phyloP scores from a whole-genome alignment of 2,797 vertebrate genomes.

The Ambastaia sidthimunki region DNA sequence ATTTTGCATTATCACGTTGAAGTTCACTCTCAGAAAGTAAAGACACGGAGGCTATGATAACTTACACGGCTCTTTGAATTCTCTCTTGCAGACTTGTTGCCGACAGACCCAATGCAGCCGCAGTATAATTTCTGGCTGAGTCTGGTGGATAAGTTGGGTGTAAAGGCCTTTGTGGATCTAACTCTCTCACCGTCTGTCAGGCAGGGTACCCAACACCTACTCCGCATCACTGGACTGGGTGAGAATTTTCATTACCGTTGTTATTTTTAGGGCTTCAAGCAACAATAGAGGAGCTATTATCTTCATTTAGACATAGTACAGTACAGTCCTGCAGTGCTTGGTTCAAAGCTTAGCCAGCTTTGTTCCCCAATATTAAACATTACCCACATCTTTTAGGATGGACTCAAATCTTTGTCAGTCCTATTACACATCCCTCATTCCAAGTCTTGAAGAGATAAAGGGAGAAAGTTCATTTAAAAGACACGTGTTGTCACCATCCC shows the following conservation, averaged over 20 bases:
- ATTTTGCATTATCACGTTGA: not conserved
- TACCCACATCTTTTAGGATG: not conserved
- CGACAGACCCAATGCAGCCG: constrained; percentile 88
- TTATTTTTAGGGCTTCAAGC: not conserved
- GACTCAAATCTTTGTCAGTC: no score
- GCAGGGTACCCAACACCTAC: constrained; percentile 90
- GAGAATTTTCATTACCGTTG: constrained; percentile 55
- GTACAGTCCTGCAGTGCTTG: no score
- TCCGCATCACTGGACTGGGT: constrained; percentile 92
- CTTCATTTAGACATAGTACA: not conserved
- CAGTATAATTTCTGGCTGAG: constrained; percentile 94
- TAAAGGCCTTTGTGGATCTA: constrained; percentile 93
- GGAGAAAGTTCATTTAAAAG: no score
- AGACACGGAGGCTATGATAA: not conserved
- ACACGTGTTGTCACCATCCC: no score
- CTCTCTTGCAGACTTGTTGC: constrained; percentile 77
- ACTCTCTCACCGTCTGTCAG: constrained; percentile 87
- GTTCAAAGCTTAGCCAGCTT: no score
- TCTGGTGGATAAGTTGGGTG: constrained; percentile 88
- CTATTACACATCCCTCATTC: no score
- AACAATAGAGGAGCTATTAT: not conserved
- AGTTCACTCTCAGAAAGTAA: not conserved
- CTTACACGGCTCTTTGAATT: not conserved
- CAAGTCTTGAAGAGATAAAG: no score
- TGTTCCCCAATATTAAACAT: not conserved